These are phyloP conservation scores for Halocynthia roretzi DNA, from an alignment of 23 tunicate genomes.

Conservation along the genomic window DNA sequence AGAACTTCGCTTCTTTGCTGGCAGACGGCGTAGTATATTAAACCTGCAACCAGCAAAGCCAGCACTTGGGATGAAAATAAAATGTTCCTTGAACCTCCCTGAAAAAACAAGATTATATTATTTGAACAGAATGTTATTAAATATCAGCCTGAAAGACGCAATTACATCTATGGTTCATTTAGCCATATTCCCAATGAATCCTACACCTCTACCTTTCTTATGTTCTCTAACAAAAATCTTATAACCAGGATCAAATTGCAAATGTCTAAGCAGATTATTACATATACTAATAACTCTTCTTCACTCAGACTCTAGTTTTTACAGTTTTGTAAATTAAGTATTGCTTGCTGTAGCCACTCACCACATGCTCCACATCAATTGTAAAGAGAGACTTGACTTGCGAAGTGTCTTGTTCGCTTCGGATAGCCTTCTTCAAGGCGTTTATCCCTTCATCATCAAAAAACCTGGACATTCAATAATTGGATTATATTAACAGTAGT, in stretches of 20 bases:
- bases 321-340: slow-evolving; percentile 5
- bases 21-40: slow-evolving; percentile 66
- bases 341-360: neutral
- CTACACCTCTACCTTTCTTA: too few relatives aligned
- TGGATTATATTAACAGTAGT: neutral
- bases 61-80: slow-evolving; percentile 59
- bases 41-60: slow-evolving; percentile 36
- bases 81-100: slow-evolving; percentile 20
- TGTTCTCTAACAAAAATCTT: too few relatives aligned
- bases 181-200: too few relatives aligned
- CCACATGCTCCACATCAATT: slow-evolving; percentile 55
- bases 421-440: slow-evolving; percentile 46
- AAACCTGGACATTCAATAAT: slow-evolving; percentile 6
- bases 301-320: neutral
- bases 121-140: too few relatives aligned
- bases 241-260: too few relatives aligned
- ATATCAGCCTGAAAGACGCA: too few relatives aligned
- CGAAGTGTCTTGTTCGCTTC: slow-evolving; percentile 48
- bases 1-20: slow-evolving; percentile 47
- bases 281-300: neutral
- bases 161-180: too few relatives aligned
- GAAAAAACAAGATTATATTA: neutral
- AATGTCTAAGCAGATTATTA: too few relatives aligned
- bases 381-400: slow-evolving; percentile 39
- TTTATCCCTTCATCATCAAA: slow-evolving; percentile 76